phyloP scores from a whole-genome alignment of 1,140 invertebrate genomes.

The Camponotus pennsylvanicus region DNA sequence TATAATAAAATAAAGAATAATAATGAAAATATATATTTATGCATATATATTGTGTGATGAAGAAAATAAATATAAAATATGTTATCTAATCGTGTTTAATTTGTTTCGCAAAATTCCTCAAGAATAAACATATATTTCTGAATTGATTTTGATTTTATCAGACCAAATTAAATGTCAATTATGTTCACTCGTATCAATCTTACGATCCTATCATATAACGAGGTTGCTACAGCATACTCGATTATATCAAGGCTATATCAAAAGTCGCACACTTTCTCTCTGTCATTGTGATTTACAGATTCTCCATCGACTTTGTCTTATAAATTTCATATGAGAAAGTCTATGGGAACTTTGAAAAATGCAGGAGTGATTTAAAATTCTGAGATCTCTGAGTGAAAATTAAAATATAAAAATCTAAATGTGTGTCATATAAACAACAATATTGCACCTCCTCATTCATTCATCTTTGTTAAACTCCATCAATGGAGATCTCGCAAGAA shows the following conservation, averaged over 20 bases:
- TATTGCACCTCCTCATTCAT: neutral
- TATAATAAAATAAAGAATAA: no score
- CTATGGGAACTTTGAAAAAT: neutral
- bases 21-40: no score
- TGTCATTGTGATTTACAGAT: constrained; percentile 23
- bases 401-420: neutral
- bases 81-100: no score
- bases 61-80: no score
- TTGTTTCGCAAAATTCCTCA: no score
- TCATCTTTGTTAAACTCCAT: neutral
- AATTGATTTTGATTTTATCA: no score
- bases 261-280: constrained; percentile 32
- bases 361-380: neutral
- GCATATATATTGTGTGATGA: no score
- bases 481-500: neutral
- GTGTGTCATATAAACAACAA: no score
- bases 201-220: neutral
- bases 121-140: no score
- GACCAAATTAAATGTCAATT: neutral
- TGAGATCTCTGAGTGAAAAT: neutral
- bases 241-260: constrained; percentile 5
- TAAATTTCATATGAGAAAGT: neutral
- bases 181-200: neutral
- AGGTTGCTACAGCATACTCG: neutral
- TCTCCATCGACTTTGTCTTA: neutral